These are phyloP conservation scores for Bombus superbus DNA, from an alignment of 1,140 invertebrate species.

Conservation along the genomic window DNA sequence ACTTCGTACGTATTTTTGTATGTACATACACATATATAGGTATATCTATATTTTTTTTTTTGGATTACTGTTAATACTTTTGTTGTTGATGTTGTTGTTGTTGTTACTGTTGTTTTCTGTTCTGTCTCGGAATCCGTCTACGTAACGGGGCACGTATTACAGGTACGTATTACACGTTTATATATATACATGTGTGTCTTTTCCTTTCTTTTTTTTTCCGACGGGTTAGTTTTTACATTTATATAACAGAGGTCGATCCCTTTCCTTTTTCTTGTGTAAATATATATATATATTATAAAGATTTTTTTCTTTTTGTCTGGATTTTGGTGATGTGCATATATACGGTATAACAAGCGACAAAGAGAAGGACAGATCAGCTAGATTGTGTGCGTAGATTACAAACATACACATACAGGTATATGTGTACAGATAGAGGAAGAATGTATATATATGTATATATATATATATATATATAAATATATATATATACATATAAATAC, in stretches of 20 bases:
- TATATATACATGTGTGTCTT: conserved; percentile 32
- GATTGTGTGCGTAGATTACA: conserved; percentile 62
- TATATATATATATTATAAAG: conserved; percentile 22
- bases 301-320: conserved; percentile 40
- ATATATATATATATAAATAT: no score
- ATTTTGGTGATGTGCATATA: conserved; percentile 55
- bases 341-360: conserved; percentile 41
- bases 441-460: conserved; percentile 39
- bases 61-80: conserved; percentile 28
- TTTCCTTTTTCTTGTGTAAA: conserved; percentile 48
- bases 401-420: conserved; percentile 45
- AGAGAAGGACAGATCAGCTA: conserved; percentile 54
- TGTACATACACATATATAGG: conserved; percentile 19
- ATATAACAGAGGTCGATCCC: neutral
- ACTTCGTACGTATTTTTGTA: conserved; percentile 12
- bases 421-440: conserved; percentile 26
- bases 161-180: conserved; percentile 25
- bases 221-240: conserved; percentile 26
- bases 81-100: conserved; percentile 52
- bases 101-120: conserved; percentile 46
- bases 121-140: conserved; percentile 31
- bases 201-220: conserved; percentile 30
- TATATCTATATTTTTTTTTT: conserved; percentile 8
- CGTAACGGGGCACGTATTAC: conserved; percentile 44
- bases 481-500: conserved; percentile 27